Conservation (phyloP, 2,888 invertebrate species). For the Prostheceraeus crozeri region DNA sequence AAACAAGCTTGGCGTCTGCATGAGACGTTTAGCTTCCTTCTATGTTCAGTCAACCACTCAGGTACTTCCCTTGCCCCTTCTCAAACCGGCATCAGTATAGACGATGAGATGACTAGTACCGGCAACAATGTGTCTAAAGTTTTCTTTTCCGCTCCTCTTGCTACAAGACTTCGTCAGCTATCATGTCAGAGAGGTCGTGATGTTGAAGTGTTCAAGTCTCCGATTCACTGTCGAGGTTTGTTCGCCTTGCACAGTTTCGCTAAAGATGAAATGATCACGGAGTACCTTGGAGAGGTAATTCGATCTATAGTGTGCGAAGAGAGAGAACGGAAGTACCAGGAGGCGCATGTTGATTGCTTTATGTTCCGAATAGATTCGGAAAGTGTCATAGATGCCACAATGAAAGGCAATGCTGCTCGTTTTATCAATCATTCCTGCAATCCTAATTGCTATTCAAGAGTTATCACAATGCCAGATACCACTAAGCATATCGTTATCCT, state of each 20-base stretch:
- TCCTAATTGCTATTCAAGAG: conserved; percentile 94
- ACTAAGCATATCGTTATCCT: conserved; percentile 93
- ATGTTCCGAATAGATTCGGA: conserved; percentile 95
- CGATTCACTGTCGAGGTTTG: conserved; percentile 84
- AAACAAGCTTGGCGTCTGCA: too few relatives aligned
- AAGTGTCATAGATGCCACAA: conserved; percentile 92
- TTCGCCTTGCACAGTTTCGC: conserved; percentile 88
- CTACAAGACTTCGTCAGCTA: too few relatives aligned
- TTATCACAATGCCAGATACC: conserved; percentile 84
- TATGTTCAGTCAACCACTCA: too few relatives aligned
- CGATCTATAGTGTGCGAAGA: conserved; percentile 83
- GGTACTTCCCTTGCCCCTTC: too few relatives aligned
- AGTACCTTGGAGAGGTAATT: conserved; percentile 78
- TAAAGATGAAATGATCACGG: conserved; percentile 72
- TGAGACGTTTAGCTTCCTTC: too few relatives aligned
- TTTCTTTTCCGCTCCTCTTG: too few relatives aligned
- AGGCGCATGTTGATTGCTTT: conserved; percentile 89
- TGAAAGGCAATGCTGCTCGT: conserved; percentile 92
- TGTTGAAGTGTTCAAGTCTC: conserved; percentile 62
- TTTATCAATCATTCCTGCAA: conserved; percentile 95
- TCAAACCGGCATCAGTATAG: too few relatives aligned
- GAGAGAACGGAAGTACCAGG: conserved; percentile 82
- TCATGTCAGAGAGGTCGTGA: too few relatives aligned
- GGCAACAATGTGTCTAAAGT: too few relatives aligned
- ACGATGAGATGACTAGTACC: too few relatives aligned